A percentile compares a stretch with the other conserved stretches of the same genome.
Conservation (phyloP, 2,797 vertebrate genomes). For the Synaphobranchus kaupii region DNA sequence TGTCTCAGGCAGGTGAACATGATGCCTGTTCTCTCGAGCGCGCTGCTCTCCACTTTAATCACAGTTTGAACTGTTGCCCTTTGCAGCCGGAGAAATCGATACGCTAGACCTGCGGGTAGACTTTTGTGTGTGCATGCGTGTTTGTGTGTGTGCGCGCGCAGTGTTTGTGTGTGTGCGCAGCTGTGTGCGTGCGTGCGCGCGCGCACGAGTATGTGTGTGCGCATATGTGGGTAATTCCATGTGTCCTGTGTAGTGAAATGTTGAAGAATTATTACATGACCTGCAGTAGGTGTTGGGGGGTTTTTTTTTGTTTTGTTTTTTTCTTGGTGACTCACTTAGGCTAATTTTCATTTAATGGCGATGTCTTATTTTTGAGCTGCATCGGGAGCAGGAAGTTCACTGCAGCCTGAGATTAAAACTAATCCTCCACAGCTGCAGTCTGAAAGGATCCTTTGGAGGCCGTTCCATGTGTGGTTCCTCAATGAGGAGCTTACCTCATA, state of each 20-base stretch:
- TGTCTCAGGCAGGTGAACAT: slow-evolving; percentile 67
- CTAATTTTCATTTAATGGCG: slow-evolving; percentile 38
- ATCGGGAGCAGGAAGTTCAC: slow-evolving; percentile 66
- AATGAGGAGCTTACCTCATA: slow-evolving; percentile 63
- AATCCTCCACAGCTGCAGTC: slow-evolving; percentile 74
- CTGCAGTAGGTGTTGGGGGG: slow-evolving; percentile 46
- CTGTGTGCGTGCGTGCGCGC: background rate
- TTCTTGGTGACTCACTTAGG: slow-evolving; percentile 37
- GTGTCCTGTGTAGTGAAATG: slow-evolving; percentile 67
- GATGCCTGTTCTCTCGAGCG: slow-evolving; percentile 65
- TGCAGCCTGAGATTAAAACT: slow-evolving; percentile 69
- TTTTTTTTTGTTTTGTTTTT: slow-evolving; percentile 46
- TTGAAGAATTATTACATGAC: slow-evolving; percentile 64
- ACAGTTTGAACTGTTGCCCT: slow-evolving; percentile 19
- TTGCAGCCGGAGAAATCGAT: slow-evolving; percentile 7
- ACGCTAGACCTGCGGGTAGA: background rate
- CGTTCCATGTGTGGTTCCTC: slow-evolving; percentile 63
- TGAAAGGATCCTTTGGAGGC: slow-evolving; percentile 73
- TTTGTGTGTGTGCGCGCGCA: background rate
- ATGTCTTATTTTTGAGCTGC: slow-evolving; percentile 53
- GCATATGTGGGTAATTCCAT: background rate
- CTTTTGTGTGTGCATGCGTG: background rate
- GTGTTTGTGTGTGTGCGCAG: background rate
- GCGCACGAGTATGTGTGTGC: slow-evolving; percentile 39
- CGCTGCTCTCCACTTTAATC: slow-evolving; percentile 62